Base-by-base conservation (phyloP, 2,888 invertebrate genomes). In the Netelia fuscicornis region DNA sequence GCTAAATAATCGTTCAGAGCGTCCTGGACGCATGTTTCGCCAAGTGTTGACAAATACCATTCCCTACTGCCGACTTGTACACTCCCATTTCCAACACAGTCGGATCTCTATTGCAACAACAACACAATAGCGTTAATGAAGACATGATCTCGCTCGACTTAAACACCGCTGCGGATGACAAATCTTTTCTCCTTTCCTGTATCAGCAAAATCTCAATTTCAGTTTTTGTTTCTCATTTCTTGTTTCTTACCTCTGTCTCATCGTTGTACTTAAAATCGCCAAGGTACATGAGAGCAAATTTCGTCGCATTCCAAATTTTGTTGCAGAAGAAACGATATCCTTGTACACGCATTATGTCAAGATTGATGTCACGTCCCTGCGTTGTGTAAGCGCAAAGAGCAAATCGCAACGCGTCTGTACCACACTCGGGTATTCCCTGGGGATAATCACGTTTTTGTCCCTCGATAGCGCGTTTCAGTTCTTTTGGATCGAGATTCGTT, bases 271-370 rank as follows among this genome's bases (percentile, higher is more conserved):
- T 93, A 77, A 95, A 95, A 58, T 95, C 94, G 0, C 94, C 95
- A 91, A 97, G 96, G 93, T 96, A 97, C 93, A 96, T 95, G 86
- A 98, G 95, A 0, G 98, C 97, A 93, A 99, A 99, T 94, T 98
- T 98, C 30, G 98, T 97, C 0, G 99, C 99, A 94, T 99, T 99
- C 99, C 99, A 99, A 70, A 99, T 95, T 94, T 99, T 99, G 94
- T 99, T 99, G 94, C 99, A 99, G 95, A 99, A 99, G 94, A 98
- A 97, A 88, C 98, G 95, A 95, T 99, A 98, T 5, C 98, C 98
- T 92, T 97, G 98, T 13, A 99, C 98, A 81, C 99, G 96, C 86
- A 97, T 95, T 79, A 99, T 98, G 93, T 99, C 99, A 93, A 99
- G 96, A 95, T 99, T 99, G 91, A 99, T 97, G 94, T 99, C 99